A percentile compares a stretch with the other conserved stretches of the same genome.
phyloP scores from a whole-genome alignment of 2,797 vertebrate genomes.

The Tenualosa thibaudeaui region DNA sequence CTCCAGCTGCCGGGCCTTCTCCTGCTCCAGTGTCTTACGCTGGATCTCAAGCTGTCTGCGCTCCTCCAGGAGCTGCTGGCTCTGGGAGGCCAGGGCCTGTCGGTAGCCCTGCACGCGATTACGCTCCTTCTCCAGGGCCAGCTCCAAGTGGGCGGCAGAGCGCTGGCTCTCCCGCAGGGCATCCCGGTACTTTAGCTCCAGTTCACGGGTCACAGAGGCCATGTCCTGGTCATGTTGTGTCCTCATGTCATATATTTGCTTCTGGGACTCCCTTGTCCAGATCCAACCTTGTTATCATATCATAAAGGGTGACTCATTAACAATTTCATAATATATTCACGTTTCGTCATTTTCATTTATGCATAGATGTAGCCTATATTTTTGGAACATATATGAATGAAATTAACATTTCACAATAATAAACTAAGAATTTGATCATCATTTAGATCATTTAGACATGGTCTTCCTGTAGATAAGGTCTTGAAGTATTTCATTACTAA shows the following conservation, averaged over 20 bases:
- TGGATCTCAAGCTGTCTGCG: constrained; percentile 67
- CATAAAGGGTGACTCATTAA: background rate
- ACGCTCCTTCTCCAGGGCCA: constrained; percentile 79
- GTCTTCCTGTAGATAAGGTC: no score
- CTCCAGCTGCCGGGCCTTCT: constrained; percentile 74
- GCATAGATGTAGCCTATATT: no score
- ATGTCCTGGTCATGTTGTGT: constrained; percentile 75
- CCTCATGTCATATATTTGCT: constrained; percentile 84
- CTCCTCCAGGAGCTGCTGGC: constrained; percentile 76
- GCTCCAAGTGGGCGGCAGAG: constrained; percentile 72
- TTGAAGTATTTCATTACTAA: background rate
- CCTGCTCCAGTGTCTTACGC: constrained; percentile 64
- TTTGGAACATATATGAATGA: no score
- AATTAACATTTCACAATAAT: no score
- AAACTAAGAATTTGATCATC: no score
- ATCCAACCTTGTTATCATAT: constrained; percentile 84
- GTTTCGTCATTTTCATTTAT: no score
- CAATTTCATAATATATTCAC: no score
- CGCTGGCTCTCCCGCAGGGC: constrained; percentile 82
- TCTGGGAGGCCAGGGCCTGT: constrained; percentile 76
- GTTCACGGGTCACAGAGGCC: constrained; percentile 69
- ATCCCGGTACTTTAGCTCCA: constrained; percentile 80
- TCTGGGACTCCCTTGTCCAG: constrained; percentile 92
- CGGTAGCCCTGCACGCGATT: constrained; percentile 74
- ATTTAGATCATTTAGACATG: no score